Conservation (phyloP, 1,140 invertebrate genomes). For the Micrasema longulum region DNA sequence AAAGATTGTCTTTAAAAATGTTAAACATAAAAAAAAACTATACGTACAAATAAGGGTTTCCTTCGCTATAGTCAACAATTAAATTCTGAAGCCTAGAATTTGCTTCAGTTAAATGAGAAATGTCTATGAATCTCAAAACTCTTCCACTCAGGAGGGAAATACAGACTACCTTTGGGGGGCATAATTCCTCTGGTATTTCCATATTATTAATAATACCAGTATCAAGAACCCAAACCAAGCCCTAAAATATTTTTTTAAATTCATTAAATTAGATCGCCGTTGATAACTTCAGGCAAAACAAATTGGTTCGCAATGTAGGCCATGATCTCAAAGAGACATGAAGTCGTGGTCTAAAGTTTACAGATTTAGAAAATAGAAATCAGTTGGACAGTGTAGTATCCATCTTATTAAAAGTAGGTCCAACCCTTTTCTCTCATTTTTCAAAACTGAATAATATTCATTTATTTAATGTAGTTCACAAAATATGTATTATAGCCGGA, state of each 20-base stretch:
- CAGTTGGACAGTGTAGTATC: too few relatives aligned
- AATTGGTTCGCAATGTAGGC: too few relatives aligned
- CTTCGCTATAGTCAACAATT: conserved; percentile 64
- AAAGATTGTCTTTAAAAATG: too few relatives aligned
- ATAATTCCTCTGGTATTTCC: conserved; percentile 65
- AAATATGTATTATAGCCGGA: too few relatives aligned
- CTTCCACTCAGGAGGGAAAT: conserved; percentile 69
- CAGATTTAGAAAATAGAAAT: too few relatives aligned
- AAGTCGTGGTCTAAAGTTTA: too few relatives aligned
- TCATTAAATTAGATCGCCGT: background rate
- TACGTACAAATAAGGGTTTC: conserved; percentile 57
- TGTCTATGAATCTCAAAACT: conserved; percentile 69
- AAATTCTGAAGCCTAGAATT: conserved; percentile 71
- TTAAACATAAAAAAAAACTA: background rate
- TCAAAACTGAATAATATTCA: too few relatives aligned
- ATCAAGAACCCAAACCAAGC: conserved; percentile 72
- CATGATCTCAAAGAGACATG: too few relatives aligned
- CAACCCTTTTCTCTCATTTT: too few relatives aligned
- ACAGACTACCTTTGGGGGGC: conserved; percentile 70
- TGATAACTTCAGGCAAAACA: too few relatives aligned
- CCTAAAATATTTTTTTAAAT: conserved; percentile 54
- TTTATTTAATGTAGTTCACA: too few relatives aligned
- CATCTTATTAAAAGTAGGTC: too few relatives aligned
- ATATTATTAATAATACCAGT: conserved; percentile 71
- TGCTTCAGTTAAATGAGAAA: conserved; percentile 65